A percentile compares a stretch with the other conserved stretches of the same genome.
Evolutionary conservation across 2,888 invertebrate species (phyloP).

Genomic region (Idaea straminata): DNA sequence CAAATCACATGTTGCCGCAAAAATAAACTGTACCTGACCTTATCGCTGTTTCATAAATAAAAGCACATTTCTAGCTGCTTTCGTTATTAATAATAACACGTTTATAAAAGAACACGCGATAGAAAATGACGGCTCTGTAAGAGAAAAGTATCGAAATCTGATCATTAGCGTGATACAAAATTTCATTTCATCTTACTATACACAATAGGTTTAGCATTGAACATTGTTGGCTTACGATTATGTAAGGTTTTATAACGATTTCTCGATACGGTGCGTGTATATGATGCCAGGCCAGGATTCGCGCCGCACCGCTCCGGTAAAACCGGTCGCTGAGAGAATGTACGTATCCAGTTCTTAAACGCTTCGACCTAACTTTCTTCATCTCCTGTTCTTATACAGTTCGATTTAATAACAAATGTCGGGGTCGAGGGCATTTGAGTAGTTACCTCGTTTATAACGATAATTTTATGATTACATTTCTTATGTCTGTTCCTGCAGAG

Average conservation of each 20-base stretch:
- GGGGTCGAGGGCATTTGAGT: background rate
- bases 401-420: constrained; percentile 14
- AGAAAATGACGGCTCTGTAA: background rate
- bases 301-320: constrained; percentile 71
- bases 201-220: background rate
- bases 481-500: constrained; percentile 8
- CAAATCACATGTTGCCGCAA: constrained; percentile 31
- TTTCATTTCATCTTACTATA: background rate
- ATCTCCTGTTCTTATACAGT: constrained; percentile 46
- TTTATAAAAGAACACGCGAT: background rate
- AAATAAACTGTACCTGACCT: constrained; percentile 43
- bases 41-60: constrained; percentile 48
- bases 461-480: constrained; percentile 6
- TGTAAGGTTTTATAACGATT: constrained; percentile 25
- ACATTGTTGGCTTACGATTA: constrained; percentile 7
- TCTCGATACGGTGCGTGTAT: constrained; percentile 34
- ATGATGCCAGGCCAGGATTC: constrained; percentile 61
- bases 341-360: constrained; percentile 64
- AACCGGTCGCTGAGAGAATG: constrained; percentile 69
- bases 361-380: constrained; percentile 64
- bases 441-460: constrained; percentile 19
- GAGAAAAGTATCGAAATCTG: background rate
- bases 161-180: background rate
- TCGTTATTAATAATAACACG: constrained; percentile 3
- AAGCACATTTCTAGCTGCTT: constrained; percentile 32